phyloP scores from a whole-genome alignment of 35 echinoderm and acorn worm species.

The Lytechinus pictus region DNA sequence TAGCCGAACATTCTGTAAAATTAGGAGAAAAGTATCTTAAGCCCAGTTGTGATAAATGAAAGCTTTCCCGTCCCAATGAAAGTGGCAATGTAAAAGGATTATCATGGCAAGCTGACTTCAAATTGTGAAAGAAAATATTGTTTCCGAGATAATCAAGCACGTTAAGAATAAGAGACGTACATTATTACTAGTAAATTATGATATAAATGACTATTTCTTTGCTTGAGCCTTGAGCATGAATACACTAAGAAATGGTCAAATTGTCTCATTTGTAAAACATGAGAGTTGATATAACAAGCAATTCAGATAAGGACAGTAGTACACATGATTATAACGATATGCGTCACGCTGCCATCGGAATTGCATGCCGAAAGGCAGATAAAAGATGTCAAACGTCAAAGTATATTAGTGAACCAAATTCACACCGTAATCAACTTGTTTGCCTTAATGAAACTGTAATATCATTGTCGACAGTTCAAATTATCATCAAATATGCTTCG shows the following conservation, averaged over 20 bases:
- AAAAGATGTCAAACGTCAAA: neutral
- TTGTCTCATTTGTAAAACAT: neutral
- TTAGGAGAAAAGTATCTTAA: too few relatives aligned
- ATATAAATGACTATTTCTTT: neutral
- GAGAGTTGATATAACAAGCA: neutral
- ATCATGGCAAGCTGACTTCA: too few relatives aligned
- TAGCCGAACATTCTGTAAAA: neutral
- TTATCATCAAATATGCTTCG: neutral
- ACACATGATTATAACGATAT: neutral
- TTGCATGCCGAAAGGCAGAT: slow-evolving; percentile 8
- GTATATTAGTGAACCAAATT: neutral
- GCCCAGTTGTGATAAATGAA: too few relatives aligned
- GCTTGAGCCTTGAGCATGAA: neutral
- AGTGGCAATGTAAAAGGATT: too few relatives aligned
- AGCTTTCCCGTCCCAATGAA: too few relatives aligned
- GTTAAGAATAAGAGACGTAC: neutral
- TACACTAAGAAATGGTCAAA: neutral
- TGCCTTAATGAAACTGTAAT: neutral
- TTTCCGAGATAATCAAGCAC: neutral
- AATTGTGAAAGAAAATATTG: too few relatives aligned
- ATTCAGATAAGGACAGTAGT: neutral
- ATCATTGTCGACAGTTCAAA: neutral
- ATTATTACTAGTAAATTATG: neutral
- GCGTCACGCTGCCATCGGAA: neutral
- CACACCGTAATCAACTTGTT: neutral